Conservation (phyloP, 2,888 invertebrate species). For the Pollenia griseotomentosa region DNA sequence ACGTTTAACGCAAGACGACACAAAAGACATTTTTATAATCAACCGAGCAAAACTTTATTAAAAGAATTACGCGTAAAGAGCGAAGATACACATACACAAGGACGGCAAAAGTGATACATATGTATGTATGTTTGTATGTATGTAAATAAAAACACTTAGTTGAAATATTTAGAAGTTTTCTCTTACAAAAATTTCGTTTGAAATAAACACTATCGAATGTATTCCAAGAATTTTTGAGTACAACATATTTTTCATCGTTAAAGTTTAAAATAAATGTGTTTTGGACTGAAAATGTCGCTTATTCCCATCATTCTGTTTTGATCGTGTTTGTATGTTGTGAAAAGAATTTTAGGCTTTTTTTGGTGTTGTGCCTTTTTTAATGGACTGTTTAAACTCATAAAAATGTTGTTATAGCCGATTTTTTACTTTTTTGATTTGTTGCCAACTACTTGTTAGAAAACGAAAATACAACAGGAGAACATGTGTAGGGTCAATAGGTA, state of each 20-base stretch:
- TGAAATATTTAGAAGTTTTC: no score
- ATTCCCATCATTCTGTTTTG: background rate
- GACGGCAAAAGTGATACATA: background rate
- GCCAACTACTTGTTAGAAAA: background rate
- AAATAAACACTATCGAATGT: background rate
- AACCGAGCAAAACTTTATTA: constrained; percentile 16
- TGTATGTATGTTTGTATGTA: background rate
- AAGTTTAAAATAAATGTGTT: constrained; percentile 18
- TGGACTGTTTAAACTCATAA: constrained; percentile 43
- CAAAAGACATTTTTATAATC: constrained; percentile 29
- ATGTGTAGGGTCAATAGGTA: constrained; percentile 8
- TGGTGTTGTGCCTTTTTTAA: constrained; percentile 18
- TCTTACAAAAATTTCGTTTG: background rate
- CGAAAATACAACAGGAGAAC: background rate
- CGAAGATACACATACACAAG: background rate
- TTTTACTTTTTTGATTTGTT: constrained; percentile 10
- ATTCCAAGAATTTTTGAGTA: background rate
- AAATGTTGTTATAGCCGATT: constrained; percentile 2
- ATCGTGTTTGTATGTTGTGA: background rate
- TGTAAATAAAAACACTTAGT: background rate
- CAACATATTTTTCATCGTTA: background rate
- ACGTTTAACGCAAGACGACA: constrained; percentile 41
- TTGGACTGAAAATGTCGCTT: constrained; percentile 19
- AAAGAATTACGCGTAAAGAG: background rate
- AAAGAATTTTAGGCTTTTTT: background rate